phyloP scores from a whole-genome alignment of 2,797 vertebrate genomes.

The Mus caroli region DNA sequence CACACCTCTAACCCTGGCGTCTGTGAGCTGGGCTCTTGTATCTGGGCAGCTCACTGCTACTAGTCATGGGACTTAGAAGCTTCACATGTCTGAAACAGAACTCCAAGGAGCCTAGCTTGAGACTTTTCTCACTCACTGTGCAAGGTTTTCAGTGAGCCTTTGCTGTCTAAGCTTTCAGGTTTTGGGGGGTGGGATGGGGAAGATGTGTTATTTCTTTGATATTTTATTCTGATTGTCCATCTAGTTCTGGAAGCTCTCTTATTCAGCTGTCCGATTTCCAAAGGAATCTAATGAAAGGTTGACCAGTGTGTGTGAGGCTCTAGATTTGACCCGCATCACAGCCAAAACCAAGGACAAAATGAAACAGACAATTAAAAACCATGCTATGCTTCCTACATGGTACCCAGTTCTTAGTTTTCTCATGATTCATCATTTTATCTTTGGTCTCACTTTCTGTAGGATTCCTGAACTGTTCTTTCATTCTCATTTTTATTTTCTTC shows the following conservation, averaged over 20 bases:
- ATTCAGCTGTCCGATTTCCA: neutral
- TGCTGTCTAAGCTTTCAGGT: neutral
- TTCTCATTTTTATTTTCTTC: neutral
- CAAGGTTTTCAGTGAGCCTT: neutral
- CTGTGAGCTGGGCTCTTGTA: neutral
- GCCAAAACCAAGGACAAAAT: neutral
- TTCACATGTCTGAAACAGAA: neutral
- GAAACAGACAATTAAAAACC: neutral
- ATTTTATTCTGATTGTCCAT: neutral
- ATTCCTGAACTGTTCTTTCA: conserved; percentile 23
- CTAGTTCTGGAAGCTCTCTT: neutral
- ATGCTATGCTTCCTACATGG: neutral
- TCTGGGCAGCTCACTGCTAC: neutral
- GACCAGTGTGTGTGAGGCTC: neutral
- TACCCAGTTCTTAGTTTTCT: neutral
- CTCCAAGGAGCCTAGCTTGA: neutral
- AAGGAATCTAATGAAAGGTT: neutral
- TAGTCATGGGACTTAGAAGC: neutral
- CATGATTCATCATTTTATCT: neutral
- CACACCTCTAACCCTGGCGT: neutral
- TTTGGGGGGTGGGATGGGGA: neutral
- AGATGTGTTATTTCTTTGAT: neutral
- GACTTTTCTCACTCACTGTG: neutral
- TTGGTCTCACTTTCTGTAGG: neutral
- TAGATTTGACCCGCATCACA: neutral